These are phyloP conservation scores for Panzeria rudis DNA, from an alignment of 2,888 invertebrate genomes.

Conservation along the genomic window DNA sequence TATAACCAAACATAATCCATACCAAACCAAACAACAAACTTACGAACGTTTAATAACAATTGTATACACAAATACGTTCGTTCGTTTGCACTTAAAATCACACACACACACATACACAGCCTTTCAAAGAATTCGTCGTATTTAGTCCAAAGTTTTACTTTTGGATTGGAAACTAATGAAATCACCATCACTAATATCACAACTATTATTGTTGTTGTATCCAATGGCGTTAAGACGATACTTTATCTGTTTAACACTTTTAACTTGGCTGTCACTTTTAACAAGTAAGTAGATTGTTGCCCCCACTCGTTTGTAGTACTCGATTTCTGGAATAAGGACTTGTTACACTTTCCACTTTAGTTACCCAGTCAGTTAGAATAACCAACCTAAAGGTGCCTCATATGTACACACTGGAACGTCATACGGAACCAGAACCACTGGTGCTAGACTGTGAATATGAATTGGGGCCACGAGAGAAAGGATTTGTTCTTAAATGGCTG, in stretches of 20 bases:
- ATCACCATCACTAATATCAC: conserved; percentile 55
- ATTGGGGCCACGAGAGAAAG: conserved; percentile 81
- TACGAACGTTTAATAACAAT: conserved; percentile 34
- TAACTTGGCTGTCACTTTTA: conserved; percentile 80
- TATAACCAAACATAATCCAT: conserved; percentile 14
- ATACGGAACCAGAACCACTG: conserved; percentile 81
- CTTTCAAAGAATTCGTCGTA: conserved; percentile 22
- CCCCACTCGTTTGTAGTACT: neutral
- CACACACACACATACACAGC: conserved; percentile 31
- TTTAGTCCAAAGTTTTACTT: conserved; percentile 54
- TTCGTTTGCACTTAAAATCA: conserved; percentile 1
- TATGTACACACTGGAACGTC: conserved; percentile 82
- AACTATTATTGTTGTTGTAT: conserved; percentile 67
- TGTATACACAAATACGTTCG: conserved; percentile 31
- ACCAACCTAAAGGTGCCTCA: conserved; percentile 83
- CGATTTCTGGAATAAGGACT: neutral
- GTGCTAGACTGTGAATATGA: conserved; percentile 84
- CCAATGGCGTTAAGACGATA: conserved; percentile 80
- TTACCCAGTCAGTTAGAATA: conserved; percentile 82
- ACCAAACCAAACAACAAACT: conserved; percentile 28
- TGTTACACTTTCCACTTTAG: conserved; percentile 72
- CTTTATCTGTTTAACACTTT: conserved; percentile 77
- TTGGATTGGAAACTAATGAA: conserved; percentile 69
- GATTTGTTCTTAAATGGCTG: conserved; percentile 84
- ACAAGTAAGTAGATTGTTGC: conserved; percentile 75